Conservation (phyloP, 2,888 invertebrate genomes). For the Ormyrus pomaceus region DNA sequence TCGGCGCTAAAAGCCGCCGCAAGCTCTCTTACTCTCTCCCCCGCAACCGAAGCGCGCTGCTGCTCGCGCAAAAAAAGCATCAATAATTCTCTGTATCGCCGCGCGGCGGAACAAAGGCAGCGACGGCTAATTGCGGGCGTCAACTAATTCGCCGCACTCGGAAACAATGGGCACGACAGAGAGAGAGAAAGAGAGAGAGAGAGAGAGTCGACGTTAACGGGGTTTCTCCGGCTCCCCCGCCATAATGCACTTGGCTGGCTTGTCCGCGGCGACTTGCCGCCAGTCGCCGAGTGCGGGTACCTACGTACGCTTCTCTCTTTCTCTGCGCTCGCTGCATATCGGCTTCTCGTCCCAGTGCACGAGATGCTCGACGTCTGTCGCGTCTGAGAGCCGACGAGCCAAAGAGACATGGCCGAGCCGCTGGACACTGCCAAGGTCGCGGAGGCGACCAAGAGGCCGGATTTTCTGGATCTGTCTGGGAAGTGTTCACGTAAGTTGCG, state of each 20-base stretch:
- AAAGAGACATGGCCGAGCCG: constrained; percentile 57
- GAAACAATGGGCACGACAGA: constrained; percentile 27
- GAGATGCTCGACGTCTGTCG: too few relatives aligned
- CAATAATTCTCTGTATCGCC: too few relatives aligned
- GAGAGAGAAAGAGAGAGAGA: too few relatives aligned
- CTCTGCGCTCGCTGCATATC: too few relatives aligned
- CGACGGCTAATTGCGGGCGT: constrained; percentile 67
- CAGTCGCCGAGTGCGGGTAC: constrained; percentile 8
- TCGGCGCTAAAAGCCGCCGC: too few relatives aligned
- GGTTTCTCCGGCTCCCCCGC: constrained; percentile 11
- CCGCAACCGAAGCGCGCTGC: too few relatives aligned
- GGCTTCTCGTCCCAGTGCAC: too few relatives aligned
- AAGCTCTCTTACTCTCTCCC: too few relatives aligned
- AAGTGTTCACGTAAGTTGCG: constrained; percentile 63
- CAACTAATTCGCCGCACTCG: constrained; percentile 65
- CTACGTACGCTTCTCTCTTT: too few relatives aligned
- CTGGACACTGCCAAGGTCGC: constrained; percentile 49
- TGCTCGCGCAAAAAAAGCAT: too few relatives aligned
- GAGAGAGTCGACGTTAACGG: constrained; percentile 34
- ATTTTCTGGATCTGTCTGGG: constrained; percentile 70
- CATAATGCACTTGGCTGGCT: constrained; percentile 49
- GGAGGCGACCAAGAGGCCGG: constrained; percentile 63
- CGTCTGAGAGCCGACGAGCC: too few relatives aligned
- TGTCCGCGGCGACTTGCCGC: constrained; percentile 21
- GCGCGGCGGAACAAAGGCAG: background rate